These are phyloP conservation scores for Bombus consobrinus DNA, from an alignment of 1,140 invertebrate genomes.

Conservation along the genomic window DNA sequence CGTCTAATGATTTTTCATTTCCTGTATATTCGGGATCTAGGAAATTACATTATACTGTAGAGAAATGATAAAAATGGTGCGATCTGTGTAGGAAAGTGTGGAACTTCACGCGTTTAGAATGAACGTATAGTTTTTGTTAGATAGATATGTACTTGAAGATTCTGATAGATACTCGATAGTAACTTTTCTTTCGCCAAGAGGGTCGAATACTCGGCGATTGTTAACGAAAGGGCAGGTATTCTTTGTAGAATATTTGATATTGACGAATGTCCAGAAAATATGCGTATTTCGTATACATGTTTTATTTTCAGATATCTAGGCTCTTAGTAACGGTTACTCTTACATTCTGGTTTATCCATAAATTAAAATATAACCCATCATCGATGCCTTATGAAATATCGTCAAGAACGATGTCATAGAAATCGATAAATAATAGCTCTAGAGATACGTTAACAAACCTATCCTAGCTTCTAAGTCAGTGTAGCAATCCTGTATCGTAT, in stretches of 20 bases:
- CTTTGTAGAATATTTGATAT: neutral
- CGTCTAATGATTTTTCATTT: constrained; percentile 1
- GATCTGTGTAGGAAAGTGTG: too few species aligned
- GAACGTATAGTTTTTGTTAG: too few species aligned
- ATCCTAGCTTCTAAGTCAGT: neutral
- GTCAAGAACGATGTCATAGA: neutral
- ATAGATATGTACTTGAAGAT: too few species aligned
- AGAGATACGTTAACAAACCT: neutral
- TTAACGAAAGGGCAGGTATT: neutral
- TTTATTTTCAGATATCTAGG: neutral
- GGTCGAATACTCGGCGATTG: too few species aligned
- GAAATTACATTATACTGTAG: neutral
- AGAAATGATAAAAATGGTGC: neutral
- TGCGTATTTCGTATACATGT: too few species aligned
- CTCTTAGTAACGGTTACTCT: neutral
- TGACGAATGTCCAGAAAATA: too few species aligned
- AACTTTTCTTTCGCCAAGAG: too few species aligned
- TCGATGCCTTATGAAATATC: neutral
- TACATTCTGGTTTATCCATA: neutral
- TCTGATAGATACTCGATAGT: too few species aligned
- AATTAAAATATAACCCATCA: too few species aligned
- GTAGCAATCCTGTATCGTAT: neutral
- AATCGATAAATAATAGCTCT: neutral
- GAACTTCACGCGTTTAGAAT: too few species aligned
- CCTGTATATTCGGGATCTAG: neutral